Evolutionary conservation across 2,113 vertebrate genomes (phyloP).

Genomic region (Oophaga pumilio): DNA sequence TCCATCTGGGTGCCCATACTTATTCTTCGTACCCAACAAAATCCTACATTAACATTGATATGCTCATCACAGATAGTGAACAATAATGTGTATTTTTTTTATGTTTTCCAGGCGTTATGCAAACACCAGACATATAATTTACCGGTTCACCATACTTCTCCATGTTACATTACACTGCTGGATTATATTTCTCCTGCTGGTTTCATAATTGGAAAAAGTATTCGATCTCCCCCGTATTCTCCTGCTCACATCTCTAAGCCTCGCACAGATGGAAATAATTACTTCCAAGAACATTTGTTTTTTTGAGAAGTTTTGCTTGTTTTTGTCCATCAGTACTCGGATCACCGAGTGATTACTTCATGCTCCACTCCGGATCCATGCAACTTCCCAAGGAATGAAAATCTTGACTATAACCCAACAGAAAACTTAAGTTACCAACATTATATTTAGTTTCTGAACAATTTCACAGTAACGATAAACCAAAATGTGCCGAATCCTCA

Average conservation of each 20-base stretch:
- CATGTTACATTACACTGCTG: not conserved
- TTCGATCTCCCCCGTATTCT: not conserved
- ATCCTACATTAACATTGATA: not conserved
- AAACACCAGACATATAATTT: not conserved
- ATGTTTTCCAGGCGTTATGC: not conserved
- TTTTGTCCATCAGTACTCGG: not conserved
- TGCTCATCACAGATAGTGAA: not conserved
- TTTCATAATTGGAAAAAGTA: not conserved
- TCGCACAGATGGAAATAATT: conserved; percentile 34
- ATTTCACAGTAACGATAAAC: conserved; percentile 33
- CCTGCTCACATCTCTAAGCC: not conserved
- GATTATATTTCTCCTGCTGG: not conserved
- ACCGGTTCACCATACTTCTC: not conserved
- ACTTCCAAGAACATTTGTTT: not conserved
- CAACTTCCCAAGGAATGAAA: not conserved
- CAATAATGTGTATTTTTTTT: not conserved
- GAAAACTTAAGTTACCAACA: conserved; percentile 4
- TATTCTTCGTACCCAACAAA: not conserved
- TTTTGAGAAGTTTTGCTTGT: not conserved
- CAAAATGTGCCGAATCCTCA: conserved; percentile 21
- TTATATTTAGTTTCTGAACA: conserved; percentile 16
- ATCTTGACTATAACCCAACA: conserved; percentile 4
- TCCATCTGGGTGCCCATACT: not conserved
- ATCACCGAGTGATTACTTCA: not conserved
- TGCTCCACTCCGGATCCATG: not conserved